Evolutionary conservation across 1,140 invertebrate species (phyloP).

Genomic region (Drosophila neocordata): DNA sequence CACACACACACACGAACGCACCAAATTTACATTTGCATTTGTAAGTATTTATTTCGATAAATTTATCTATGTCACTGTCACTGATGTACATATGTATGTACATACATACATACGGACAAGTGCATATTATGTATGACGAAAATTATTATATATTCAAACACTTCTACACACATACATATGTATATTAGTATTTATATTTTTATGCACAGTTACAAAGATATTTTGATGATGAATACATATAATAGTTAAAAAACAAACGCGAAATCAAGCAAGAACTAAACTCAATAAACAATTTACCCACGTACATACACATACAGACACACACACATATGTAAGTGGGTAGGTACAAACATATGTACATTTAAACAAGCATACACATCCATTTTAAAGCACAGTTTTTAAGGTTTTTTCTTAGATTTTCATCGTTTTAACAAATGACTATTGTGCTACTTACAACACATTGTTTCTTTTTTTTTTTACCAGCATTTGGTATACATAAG

Average conservation of each 20-base stretch:
- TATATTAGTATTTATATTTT: neutral
- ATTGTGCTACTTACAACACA: neutral
- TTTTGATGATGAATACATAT: neutral
- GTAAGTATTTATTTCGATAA: neutral
- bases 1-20: neutral
- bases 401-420: neutral
- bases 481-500: constrained; percentile 9
- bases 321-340: constrained; percentile 5
- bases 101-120: neutral
- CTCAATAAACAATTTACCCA: neutral
- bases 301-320: constrained; percentile 1
- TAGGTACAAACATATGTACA: constrained; percentile 16
- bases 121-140: neutral
- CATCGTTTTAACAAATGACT: neutral
- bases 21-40: neutral
- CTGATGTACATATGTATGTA: constrained; percentile 4
- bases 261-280: neutral
- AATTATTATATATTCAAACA: neutral
- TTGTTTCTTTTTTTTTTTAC: constrained; percentile 1
- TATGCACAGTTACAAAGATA: neutral
- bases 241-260: neutral
- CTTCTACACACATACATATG: neutral
- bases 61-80: constrained; percentile 8
- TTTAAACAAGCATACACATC: constrained; percentile 5
- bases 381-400: neutral